These are phyloP conservation scores for Apamea epomidion DNA, from an alignment of 2,888 invertebrate species.

Conservation along the genomic window DNA sequence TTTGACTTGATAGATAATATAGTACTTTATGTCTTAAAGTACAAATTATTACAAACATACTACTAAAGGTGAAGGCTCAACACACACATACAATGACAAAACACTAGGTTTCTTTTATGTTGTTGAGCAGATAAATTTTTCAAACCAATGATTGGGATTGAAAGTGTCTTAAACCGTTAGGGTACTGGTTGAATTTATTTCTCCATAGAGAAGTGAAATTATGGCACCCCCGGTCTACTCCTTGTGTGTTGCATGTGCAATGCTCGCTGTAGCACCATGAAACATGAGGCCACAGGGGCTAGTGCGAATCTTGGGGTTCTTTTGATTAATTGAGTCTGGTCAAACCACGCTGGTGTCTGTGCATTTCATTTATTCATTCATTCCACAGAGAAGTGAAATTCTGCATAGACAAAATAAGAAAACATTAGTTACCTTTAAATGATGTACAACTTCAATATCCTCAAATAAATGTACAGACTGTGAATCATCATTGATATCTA, in stretches of 20 bases:
- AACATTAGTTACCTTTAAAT: conserved; percentile 78
- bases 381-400: background rate
- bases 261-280: too few relatives aligned
- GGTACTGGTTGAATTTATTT: background rate
- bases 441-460: conserved; percentile 85
- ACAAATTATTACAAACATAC: too few relatives aligned
- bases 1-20: too few relatives aligned
- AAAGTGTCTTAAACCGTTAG: background rate
- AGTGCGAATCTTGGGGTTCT: too few relatives aligned
- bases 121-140: background rate
- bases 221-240: too few relatives aligned
- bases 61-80: background rate
- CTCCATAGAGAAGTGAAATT: background rate
- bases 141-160: background rate
- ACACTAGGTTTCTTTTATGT: background rate
- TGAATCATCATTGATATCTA: conserved; percentile 70
- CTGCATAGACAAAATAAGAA: background rate
- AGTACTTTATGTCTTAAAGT: too few relatives aligned
- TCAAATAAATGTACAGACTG: conserved; percentile 87
- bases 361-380: too few relatives aligned
- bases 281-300: too few relatives aligned
- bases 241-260: too few relatives aligned
- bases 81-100: background rate
- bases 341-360: too few relatives aligned
- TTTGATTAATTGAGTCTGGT: too few relatives aligned